Evolutionary conservation across 2,888 invertebrate species (phyloP), one percentile per base, ranked within the genome.

Genomic region (Caenorhabditis macrosperma): DNA sequence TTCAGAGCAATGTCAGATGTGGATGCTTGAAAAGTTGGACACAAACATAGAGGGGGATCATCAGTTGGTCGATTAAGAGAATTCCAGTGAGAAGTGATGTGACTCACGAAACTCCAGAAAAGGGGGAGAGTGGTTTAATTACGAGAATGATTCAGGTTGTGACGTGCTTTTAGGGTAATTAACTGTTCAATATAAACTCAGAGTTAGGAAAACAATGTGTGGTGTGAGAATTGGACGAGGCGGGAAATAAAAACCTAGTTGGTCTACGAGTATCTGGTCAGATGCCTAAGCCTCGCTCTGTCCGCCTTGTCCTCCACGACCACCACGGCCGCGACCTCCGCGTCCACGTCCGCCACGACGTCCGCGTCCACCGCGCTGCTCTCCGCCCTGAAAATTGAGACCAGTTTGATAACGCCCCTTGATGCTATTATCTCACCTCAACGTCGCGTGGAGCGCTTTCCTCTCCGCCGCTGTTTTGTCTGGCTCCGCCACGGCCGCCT

Each of bases 301-400:
- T 57, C 80, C 67, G 38, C 66, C 75, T 33, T 81, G 78, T 59
- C 81, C 79, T 38, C 84, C 78, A 50, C 85, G 78, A 10, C 84
- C 80, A 24, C 87, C 82, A 35, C 84, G 82, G n/a, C 85, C 82
- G 44, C 81, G 82, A 59, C 83, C 81, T 38, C 85, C 74, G 33
- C 85, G 68, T 35, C 82, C 82, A 26, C 83, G 79, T 48, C 82
- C 78, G 15, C 82, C 78, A 54, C 82, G 71, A 63, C 77, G 78
- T 30, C 78, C 75, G 26, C 75, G 64, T 50, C 81, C 78, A 12
- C 78, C 66, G 41, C 78, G 69, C 10, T 50, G 26, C 44, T 64
- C 69, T 52, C 71, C 69, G 48, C 69, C 69, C 69, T 77, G 64
- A 3, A 57, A 59, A 10, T 48, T 46, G 9, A 1, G 2, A 33